Evolutionary conservation across 53 echinoderm and acorn worm genomes (phyloP).

Genomic region (Temnopleurus reevesii): DNA sequence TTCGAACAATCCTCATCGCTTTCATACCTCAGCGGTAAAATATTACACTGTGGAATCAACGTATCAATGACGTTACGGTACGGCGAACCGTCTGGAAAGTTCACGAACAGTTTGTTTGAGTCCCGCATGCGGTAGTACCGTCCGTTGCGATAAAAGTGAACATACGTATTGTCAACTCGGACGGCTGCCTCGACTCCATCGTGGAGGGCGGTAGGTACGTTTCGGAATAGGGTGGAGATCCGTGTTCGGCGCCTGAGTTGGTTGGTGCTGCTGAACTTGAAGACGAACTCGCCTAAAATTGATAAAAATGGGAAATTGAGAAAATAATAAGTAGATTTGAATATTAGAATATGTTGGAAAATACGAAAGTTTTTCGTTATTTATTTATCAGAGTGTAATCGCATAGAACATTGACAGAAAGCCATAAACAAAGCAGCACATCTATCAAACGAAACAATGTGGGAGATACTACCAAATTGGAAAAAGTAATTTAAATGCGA

Average conservation of each 20-base stretch:
- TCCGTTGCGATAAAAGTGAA: constrained; percentile 50
- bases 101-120: constrained; percentile 29
- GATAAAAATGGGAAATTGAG: not conserved
- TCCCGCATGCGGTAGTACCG: constrained; percentile 57
- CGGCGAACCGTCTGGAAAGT: not conserved
- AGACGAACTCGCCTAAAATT: constrained; percentile 60
- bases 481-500: too few species aligned
- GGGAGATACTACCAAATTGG: too few species aligned
- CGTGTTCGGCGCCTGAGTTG: not conserved
- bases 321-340: not conserved
- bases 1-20: not conserved
- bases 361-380: too few species aligned
- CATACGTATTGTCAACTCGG: not conserved
- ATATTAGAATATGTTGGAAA: not conserved
- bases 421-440: too few species aligned
- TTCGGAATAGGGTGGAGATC: constrained; percentile 6
- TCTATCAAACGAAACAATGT: too few species aligned
- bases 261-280: constrained; percentile 36
- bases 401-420: too few species aligned
- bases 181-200: constrained; percentile 46
- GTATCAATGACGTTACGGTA: constrained; percentile 10
- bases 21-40: not conserved
- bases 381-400: too few species aligned
- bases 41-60: not conserved
- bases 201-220: constrained; percentile 46